Conservation (phyloP, 2,113 vertebrate species). For the Lepidothrix coronata region DNA sequence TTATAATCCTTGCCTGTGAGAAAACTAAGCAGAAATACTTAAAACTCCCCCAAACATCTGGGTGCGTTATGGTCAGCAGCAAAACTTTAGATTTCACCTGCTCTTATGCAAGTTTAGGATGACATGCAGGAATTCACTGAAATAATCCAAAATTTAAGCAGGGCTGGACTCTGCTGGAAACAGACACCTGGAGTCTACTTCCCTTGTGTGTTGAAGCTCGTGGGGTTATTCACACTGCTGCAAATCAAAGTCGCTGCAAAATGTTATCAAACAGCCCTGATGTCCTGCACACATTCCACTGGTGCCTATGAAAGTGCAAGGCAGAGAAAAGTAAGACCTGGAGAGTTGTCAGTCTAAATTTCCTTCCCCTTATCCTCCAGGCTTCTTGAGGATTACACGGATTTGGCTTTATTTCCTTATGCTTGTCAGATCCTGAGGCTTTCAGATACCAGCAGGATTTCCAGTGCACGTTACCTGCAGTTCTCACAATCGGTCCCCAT, state of each 20-base stretch:
- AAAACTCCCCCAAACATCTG: background rate
- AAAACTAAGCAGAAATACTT: background rate
- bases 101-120: background rate
- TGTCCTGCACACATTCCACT: background rate
- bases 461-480: background rate
- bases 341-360: background rate
- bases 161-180: background rate
- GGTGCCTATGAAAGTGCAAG: background rate
- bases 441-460: background rate
- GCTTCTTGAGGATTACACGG: background rate
- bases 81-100: background rate
- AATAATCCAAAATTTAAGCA: background rate
- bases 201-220: background rate
- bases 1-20: background rate
- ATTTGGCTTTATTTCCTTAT: background rate
- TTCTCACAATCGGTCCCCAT: rapidly evolving
- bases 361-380: background rate
- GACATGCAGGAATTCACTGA: background rate
- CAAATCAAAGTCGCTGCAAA: background rate
- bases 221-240: background rate
- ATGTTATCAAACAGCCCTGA: background rate
- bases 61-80: rapidly evolving
- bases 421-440: background rate
- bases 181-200: background rate
- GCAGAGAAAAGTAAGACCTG: background rate